These are phyloP conservation scores for Sus cebifrons DNA, from an alignment of 2,797 vertebrate species.

Conservation along the genomic window DNA sequence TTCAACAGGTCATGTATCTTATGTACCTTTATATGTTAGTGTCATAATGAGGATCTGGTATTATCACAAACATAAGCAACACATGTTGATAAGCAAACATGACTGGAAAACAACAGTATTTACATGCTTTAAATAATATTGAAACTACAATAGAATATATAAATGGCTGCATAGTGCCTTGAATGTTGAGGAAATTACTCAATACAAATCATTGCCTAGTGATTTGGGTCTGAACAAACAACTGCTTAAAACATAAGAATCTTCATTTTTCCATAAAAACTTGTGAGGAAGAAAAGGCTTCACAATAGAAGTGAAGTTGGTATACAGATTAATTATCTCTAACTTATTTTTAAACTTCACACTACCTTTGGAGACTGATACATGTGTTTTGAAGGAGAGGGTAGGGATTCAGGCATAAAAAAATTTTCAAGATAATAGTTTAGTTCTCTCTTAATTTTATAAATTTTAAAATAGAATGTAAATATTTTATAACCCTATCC, in stretches of 20 bases:
- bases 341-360: slow-evolving; percentile 27
- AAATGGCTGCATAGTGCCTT: not conserved
- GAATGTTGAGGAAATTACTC: not conserved
- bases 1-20: slow-evolving; percentile 2
- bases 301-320: not conserved
- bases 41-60: not conserved
- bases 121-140: not conserved
- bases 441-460: slow-evolving; percentile 26
- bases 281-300: slow-evolving; percentile 49
- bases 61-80: not conserved
- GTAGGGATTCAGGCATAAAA: not conserved
- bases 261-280: slow-evolving; percentile 11
- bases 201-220: not conserved
- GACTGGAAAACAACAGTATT: slow-evolving; percentile 35
- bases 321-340: not conserved
- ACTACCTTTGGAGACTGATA: not conserved
- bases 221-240: not conserved
- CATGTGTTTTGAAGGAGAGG: not conserved
- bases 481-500: slow-evolving; percentile 46
- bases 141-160: slow-evolving; percentile 8
- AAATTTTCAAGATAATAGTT: slow-evolving; percentile 34
- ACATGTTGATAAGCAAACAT: slow-evolving; percentile 54
- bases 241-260: slow-evolving; percentile 36
- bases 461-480: slow-evolving; percentile 62
- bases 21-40: not conserved